A percentile compares a stretch with the other conserved stretches of the same genome.
phyloP scores from a whole-genome alignment of 2,113 vertebrate genomes.

The Chaenogobius annularis region DNA sequence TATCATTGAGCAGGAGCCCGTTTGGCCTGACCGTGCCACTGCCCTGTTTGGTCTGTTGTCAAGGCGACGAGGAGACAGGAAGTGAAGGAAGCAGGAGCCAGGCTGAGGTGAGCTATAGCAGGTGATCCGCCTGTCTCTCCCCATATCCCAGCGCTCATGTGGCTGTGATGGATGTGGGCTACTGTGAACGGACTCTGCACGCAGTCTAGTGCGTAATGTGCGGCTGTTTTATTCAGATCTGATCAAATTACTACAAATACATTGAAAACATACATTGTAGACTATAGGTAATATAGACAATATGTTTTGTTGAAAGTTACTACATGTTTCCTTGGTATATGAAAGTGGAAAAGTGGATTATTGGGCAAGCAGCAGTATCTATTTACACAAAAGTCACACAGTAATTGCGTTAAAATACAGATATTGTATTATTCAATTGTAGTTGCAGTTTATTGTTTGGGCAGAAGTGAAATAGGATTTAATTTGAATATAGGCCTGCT shows the following conservation, averaged over 20 bases:
- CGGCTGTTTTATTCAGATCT: background rate
- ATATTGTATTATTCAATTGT: no score
- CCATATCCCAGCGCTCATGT: constrained; percentile 20
- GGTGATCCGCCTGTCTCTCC: constrained; percentile 49
- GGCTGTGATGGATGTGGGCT: constrained; percentile 32
- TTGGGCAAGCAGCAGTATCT: background rate
- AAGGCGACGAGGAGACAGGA: constrained; percentile 59
- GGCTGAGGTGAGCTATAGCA: constrained; percentile 55
- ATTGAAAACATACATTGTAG: background rate
- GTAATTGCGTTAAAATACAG: no score
- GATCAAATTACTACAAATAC: background rate
- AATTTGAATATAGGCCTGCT: background rate
- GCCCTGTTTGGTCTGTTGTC: constrained; percentile 64
- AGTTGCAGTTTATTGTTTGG: background rate
- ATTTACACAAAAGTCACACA: background rate
- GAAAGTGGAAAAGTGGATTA: background rate
- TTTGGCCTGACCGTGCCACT: constrained; percentile 36
- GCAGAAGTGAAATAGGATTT: background rate
- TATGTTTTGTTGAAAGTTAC: background rate
- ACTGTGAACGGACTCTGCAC: constrained; percentile 20
- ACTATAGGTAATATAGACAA: background rate
- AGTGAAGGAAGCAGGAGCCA: constrained; percentile 36
- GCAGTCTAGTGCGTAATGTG: background rate
- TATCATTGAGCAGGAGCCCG: constrained; percentile 47
- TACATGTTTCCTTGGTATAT: background rate